Conservation (phyloP, 2,113 vertebrate species). For the Mungos mungo region DNA sequence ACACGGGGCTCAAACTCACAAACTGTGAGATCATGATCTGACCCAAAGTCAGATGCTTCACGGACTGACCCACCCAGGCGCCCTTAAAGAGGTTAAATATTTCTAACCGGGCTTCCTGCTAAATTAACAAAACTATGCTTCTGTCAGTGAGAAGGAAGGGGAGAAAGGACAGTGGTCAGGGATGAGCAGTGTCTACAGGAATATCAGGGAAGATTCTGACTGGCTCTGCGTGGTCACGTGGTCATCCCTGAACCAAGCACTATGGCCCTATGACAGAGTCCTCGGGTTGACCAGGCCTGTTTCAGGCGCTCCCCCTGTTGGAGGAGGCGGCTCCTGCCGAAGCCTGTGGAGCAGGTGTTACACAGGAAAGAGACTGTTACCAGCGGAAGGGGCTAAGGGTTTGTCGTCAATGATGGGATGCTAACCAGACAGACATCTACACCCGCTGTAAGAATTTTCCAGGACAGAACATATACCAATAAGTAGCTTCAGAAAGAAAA, state of each 20-base stretch:
- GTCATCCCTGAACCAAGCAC: background rate
- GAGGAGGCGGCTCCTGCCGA: background rate
- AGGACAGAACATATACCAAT: conserved; percentile 13
- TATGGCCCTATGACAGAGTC: background rate
- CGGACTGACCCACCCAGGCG: too few relatives aligned
- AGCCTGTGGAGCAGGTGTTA: background rate
- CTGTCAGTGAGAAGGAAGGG: background rate
- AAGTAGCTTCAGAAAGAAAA: background rate
- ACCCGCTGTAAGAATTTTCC: conserved; percentile 32
- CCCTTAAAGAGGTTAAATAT: background rate
- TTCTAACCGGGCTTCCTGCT: background rate
- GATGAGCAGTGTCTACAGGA: background rate
- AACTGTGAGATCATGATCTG: too few relatives aligned
- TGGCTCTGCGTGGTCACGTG: background rate
- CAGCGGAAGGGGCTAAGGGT: background rate
- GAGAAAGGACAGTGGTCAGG: background rate
- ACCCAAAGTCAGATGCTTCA: too few relatives aligned
- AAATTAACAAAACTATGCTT: background rate
- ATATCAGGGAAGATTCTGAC: background rate
- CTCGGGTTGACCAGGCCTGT: background rate
- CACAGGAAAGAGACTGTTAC: background rate
- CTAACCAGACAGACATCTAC: conserved; percentile 34
- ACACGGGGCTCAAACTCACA: too few relatives aligned
- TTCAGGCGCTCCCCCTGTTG: background rate
- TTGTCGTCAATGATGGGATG: background rate